Evolutionary conservation across 2,888 invertebrate species (phyloP).

Genomic region (Ennomos fuscantarius): DNA sequence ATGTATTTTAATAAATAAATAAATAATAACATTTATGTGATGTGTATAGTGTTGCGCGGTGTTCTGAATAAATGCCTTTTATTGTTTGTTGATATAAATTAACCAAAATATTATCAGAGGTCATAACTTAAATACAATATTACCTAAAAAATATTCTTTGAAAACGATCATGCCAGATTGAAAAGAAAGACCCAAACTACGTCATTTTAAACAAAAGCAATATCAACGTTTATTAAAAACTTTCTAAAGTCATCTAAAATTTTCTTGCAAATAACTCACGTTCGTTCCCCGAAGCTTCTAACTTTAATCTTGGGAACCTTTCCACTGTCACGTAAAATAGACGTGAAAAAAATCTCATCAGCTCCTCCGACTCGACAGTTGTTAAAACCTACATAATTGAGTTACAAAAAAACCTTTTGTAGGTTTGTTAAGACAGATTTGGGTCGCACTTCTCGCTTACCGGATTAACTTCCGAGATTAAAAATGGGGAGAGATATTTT

Average conservation of each 20-base stretch:
- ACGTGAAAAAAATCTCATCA: constrained; percentile 36
- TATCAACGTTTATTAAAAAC: constrained; percentile 20
- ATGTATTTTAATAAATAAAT: no score
- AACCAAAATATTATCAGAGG: no score
- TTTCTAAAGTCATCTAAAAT: constrained; percentile 21
- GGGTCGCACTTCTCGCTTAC: constrained; percentile 34
- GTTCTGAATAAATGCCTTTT: no score
- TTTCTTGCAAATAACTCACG: constrained; percentile 29
- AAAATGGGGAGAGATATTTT: constrained; percentile 31
- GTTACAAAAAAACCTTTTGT: constrained; percentile 42
- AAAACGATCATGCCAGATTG: not conserved
- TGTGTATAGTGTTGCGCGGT: no score
- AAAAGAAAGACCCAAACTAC: constrained; percentile 1
- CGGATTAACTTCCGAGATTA: constrained; percentile 41
- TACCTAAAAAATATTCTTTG: no score
- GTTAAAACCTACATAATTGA: constrained; percentile 43
- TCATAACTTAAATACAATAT: no score
- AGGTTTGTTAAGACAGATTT: constrained; percentile 40
- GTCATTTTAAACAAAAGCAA: constrained; percentile 13
- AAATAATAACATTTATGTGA: no score
- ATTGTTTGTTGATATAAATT: no score
- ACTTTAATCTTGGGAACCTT: constrained; percentile 28
- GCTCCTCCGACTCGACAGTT: constrained; percentile 35
- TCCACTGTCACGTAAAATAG: constrained; percentile 26
- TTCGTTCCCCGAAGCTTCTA: constrained; percentile 14